Conservation (phyloP, 2,888 invertebrate species). For the Labia minor region DNA sequence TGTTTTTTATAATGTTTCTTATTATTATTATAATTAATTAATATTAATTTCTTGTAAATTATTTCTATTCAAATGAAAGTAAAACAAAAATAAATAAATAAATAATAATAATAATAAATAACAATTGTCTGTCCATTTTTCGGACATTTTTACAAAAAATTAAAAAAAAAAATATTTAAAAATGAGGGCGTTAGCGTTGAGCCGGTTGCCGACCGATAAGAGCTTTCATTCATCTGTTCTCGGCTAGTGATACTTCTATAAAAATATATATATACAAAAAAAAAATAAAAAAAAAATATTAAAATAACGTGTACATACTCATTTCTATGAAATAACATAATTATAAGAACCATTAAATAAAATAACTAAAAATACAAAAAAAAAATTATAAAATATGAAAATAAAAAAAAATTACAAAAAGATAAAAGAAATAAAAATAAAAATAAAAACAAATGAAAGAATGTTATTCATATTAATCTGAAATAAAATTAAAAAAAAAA, state of each 20-base stretch:
- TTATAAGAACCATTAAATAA: neutral
- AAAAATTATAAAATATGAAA: neutral
- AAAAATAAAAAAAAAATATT: no score
- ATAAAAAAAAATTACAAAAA: neutral
- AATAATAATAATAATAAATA: neutral
- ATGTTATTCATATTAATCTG: slow-evolving; percentile 9
- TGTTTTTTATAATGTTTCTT: no score
- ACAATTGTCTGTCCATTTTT: neutral
- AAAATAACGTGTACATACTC: slow-evolving; percentile 13
- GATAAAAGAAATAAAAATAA: neutral
- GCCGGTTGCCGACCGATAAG: slow-evolving; percentile 13
- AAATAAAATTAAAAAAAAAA: no score
- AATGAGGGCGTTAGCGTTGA: slow-evolving; percentile 13
- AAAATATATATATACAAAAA: no score
- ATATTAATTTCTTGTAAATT: no score
- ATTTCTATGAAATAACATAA: neutral
- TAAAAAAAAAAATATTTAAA: neutral
- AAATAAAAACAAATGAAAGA: neutral
- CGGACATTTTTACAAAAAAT: neutral
- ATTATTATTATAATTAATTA: no score
- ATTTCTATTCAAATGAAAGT: neutral
- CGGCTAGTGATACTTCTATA: slow-evolving; percentile 13
- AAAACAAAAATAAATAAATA: neutral
- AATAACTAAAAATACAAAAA: neutral
- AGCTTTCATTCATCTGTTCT: slow-evolving; percentile 13